Base-by-base conservation (phyloP, 2,888 invertebrate species). In the Orgyia antiqua region DNA sequence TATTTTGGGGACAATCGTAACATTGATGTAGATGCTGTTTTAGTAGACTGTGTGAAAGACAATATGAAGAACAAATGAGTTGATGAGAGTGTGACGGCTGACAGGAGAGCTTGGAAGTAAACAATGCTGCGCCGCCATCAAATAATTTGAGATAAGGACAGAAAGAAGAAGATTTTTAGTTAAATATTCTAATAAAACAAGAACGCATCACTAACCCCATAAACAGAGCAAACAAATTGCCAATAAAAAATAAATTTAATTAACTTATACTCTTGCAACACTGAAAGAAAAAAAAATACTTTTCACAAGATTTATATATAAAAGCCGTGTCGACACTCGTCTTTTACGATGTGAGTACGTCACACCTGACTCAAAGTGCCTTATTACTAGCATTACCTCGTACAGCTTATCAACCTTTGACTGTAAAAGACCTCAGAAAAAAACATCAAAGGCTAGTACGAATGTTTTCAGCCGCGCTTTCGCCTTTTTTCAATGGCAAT, bases 401-500 rank as follows among this genome's bases (percentile, higher is more conserved):
- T 75, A 71, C 72, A 68, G 84, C 84, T 84, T 84, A 83, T 82
- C 83, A 83, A 70, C 67, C 68, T 72, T 68, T 63, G 64, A 66
- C 57, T 62, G 68, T 73, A 76, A 70, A 69, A 49, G 36, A 65
- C 52, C 49, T 69, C 60, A 59, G 52, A 66, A 74, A 76, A 77
- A 73, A 74, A 82, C 76, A 72, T 83, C 84, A 86, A 86, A 84
- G 79, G 65, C 56, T 52, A 59, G 51, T 56, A 68, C 68, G 69
- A 80, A 80, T 78, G 82, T 83, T 84, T 80, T 78, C 75, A 77
- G 78, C 67, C 72, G 77, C 79, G 70, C 58, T 86, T 83, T 86
- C 87, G 82, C 87, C 87, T 87, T 87, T 87, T 84, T 84, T 86
- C 76, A 87, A 87, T 88, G 87, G 87, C 87, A 88, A 87, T 87